Evolutionary conservation across 2,113 vertebrate species (phyloP).

Genomic region (Redunca redunca): DNA sequence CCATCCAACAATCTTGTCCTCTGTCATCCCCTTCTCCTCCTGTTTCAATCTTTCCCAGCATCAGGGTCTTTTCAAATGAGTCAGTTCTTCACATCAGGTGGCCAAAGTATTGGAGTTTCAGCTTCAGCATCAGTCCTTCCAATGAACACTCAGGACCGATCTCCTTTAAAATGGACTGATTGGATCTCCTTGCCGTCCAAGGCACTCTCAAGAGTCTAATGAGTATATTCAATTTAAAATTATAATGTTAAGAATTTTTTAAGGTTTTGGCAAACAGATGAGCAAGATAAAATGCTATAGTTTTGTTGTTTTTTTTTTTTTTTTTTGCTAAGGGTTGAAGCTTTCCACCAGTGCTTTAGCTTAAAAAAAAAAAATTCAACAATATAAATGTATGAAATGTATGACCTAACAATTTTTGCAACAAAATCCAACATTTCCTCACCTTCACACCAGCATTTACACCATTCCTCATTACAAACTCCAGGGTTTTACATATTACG

Average conservation of each 20-base stretch:
- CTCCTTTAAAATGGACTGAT: background rate
- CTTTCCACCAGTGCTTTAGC: background rate
- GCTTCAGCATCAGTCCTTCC: background rate
- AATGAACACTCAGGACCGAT: background rate
- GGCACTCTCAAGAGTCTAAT: background rate
- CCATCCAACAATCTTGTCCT: background rate
- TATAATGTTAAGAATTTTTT: background rate
- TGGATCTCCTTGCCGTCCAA: background rate
- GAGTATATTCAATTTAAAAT: background rate
- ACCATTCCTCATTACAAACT: background rate
- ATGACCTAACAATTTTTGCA: background rate
- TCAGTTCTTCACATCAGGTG: background rate
- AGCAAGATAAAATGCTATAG: background rate
- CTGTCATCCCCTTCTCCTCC: background rate
- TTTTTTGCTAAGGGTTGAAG: background rate
- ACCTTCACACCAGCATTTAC: background rate
- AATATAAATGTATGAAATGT: background rate
- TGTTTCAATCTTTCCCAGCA: background rate
- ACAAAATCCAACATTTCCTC: background rate
- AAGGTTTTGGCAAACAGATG: background rate
- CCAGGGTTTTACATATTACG: background rate
- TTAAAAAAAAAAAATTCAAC: background rate
- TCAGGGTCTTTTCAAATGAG: background rate
- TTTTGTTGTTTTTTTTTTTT: no score
- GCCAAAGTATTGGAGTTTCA: background rate